These are phyloP conservation scores for Andrena praecox DNA, from an alignment of 2,888 invertebrate species.

Conservation along the genomic window DNA sequence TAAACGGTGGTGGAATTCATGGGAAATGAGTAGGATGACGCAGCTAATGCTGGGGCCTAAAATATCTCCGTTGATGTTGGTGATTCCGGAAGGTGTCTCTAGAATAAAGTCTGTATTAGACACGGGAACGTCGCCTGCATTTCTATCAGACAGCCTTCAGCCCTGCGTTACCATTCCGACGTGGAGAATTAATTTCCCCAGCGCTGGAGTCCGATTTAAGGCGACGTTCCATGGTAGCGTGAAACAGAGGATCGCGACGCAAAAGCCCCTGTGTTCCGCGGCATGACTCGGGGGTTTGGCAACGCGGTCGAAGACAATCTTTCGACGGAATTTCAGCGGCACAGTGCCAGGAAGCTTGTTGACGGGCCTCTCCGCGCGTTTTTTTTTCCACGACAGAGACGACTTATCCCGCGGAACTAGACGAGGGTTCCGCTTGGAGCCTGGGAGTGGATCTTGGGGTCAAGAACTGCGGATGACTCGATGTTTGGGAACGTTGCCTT, in stretches of 20 bases:
- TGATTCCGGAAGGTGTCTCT: no score
- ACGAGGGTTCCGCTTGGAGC: constrained; percentile 8
- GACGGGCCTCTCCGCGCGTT: constrained; percentile 59
- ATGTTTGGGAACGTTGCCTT: neutral
- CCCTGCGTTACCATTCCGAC: neutral
- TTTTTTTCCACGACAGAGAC: constrained; percentile 25
- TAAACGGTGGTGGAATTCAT: no score
- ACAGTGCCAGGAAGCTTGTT: constrained; percentile 73
- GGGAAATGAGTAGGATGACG: no score
- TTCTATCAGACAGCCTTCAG: neutral
- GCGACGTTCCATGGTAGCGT: neutral
- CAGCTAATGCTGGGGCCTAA: no score
- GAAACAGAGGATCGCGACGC: neutral
- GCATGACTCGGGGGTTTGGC: constrained; percentile 54
- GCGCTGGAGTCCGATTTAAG: neutral
- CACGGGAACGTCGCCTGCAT: neutral
- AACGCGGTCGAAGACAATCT: constrained; percentile 54
- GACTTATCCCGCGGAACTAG: constrained; percentile 52
- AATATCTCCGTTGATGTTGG: no score
- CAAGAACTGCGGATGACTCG: neutral
- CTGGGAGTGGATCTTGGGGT: constrained; percentile 14
- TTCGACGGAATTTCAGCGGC: constrained; percentile 65
- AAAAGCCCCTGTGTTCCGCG: constrained; percentile 37
- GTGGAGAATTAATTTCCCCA: constrained; percentile 41
- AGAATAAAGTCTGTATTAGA: no score